Evolutionary conservation across 2,113 vertebrate genomes (phyloP).

Genomic region (Pao palembangensis): DNA sequence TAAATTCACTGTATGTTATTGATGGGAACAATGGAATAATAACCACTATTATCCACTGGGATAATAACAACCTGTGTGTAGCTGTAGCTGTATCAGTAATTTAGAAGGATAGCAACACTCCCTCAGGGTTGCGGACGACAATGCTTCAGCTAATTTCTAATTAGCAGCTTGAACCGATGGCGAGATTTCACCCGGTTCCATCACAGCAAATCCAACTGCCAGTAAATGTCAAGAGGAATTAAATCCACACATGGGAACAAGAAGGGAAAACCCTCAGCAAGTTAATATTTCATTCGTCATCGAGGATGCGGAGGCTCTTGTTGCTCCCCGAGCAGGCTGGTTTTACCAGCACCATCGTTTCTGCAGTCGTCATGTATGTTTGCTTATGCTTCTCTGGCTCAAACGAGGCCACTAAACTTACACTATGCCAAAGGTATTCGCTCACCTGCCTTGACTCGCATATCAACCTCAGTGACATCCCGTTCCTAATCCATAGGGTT

Average conservation of each 20-base stretch:
- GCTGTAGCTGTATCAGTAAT: constrained; percentile 39
- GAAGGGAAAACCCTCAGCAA: no score
- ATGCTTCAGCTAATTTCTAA: constrained; percentile 61
- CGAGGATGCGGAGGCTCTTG: no score
- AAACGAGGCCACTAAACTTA: constrained; percentile 48
- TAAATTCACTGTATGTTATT: constrained; percentile 6
- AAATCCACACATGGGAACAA: constrained; percentile 40
- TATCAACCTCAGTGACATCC: no score
- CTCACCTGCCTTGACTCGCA: no score
- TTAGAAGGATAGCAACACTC: constrained; percentile 16
- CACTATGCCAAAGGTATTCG: no score
- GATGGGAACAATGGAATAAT: background rate
- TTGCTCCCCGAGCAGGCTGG: no score
- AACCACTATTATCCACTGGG: background rate
- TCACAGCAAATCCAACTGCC: constrained; percentile 69
- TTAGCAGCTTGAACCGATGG: constrained; percentile 59
- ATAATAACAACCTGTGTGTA: constrained; percentile 2
- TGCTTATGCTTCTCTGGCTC: constrained; percentile 28
- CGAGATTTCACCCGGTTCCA: constrained; percentile 58
- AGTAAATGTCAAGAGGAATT: constrained; percentile 52
- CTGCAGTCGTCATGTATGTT: constrained; percentile 21
- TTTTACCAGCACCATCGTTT: no score
- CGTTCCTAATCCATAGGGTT: no score
- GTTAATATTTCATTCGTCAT: no score
- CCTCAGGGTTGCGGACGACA: constrained; percentile 23